Evolutionary conservation across 2,113 vertebrate genomes (phyloP).

Genomic region (Pelecanus crispus): DNA sequence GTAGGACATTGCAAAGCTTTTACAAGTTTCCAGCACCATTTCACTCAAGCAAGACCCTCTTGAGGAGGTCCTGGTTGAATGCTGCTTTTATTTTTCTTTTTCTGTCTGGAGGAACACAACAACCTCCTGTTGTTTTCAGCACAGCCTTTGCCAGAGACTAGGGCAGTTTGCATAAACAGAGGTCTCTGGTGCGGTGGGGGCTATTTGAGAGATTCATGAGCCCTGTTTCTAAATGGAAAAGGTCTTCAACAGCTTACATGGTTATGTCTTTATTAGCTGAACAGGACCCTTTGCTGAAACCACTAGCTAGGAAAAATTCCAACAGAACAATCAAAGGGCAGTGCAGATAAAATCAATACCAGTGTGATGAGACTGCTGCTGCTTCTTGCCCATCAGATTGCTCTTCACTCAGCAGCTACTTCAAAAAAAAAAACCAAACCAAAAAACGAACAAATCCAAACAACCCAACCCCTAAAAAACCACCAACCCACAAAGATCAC

Average conservation of each 20-base stretch:
- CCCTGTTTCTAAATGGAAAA: neutral
- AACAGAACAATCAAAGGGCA: neutral
- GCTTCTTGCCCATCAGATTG: neutral
- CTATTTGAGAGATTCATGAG: neutral
- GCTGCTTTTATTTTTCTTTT: conserved; percentile 5
- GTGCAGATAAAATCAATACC: neutral
- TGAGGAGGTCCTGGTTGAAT: neutral
- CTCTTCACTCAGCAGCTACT: neutral
- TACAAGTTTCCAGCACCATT: neutral
- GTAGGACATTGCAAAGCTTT: conserved; percentile 21
- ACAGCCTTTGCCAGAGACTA: neutral
- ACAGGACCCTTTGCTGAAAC: neutral
- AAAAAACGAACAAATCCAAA: neutral
- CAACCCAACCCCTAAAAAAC: neutral
- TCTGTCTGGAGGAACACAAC: neutral
- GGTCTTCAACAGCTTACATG: neutral
- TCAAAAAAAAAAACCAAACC: neutral
- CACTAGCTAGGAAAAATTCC: neutral
- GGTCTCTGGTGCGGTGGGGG: neutral
- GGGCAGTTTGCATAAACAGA: neutral
- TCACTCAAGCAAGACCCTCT: neutral
- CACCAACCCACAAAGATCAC: no score
- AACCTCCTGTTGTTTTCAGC: neutral
- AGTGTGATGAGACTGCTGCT: neutral
- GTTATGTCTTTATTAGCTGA: neutral